Evolutionary conservation across 2,113 vertebrate species (phyloP).

Genomic region (Myotis yumanensis): DNA sequence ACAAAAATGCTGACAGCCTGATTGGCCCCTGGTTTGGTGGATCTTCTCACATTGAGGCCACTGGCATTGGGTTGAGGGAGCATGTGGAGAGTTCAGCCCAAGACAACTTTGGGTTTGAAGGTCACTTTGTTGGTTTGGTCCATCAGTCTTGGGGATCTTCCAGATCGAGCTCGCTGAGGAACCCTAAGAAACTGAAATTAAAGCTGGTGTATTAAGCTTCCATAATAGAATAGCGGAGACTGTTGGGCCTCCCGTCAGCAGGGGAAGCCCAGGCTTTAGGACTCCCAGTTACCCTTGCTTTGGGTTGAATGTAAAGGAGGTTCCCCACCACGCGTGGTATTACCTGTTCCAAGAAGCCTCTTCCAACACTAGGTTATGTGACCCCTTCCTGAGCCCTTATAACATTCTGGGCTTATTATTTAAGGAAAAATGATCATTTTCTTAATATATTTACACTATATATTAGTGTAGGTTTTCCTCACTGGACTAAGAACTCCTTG

Average conservation of each 20-base stretch:
- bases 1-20: background rate
- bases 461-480: background rate
- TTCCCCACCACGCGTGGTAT: background rate
- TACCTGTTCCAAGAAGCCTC: background rate
- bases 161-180: background rate
- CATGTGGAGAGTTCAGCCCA: background rate
- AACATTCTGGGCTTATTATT: background rate
- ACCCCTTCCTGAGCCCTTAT: background rate
- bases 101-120: background rate
- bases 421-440: background rate
- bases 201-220: background rate
- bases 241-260: background rate
- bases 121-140: background rate
- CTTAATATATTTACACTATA: background rate
- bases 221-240: background rate
- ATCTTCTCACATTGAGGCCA: background rate
- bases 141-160: background rate
- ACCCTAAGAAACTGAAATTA: background rate
- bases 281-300: background rate
- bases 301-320: background rate
- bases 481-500: background rate
- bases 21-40: background rate
- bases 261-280: background rate
- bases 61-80: background rate
- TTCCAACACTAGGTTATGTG: background rate